phyloP scores from a whole-genome alignment of 2,888 invertebrate species.

The Leucophenga montana region DNA sequence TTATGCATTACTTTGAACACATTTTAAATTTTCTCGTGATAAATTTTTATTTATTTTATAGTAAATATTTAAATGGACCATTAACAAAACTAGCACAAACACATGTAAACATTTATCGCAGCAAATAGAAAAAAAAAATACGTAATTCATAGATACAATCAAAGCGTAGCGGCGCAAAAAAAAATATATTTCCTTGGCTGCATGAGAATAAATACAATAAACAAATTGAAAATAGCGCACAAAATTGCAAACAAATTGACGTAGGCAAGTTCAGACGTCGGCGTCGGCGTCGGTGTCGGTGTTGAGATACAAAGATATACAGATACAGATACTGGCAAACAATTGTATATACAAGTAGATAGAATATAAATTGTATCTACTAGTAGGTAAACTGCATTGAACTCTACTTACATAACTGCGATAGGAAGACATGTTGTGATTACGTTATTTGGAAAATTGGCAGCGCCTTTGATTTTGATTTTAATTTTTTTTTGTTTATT shows the following conservation, averaged over 20 bases:
- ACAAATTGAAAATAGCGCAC: constrained; percentile 18
- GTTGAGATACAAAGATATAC: constrained; percentile 4
- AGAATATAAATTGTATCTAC: too few species aligned
- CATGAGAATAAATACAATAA: constrained; percentile 19
- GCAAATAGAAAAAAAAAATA: neutral
- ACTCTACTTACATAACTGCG: constrained; percentile 72
- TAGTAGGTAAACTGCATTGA: constrained; percentile 32
- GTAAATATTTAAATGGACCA: constrained; percentile 27
- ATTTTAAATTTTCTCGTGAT: neutral
- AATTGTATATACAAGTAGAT: neutral
- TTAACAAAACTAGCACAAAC: constrained; percentile 22
- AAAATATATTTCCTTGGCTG: neutral
- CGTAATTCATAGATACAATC: constrained; percentile 12
- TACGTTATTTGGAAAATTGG: constrained; percentile 8
- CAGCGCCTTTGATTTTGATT: neutral
- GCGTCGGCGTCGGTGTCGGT: too few species aligned
- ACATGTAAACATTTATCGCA: neutral
- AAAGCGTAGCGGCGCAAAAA: neutral
- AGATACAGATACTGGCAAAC: neutral
- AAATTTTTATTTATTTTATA: constrained; percentile 1
- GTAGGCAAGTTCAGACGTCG: neutral
- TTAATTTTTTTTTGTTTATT: constrained; percentile 21
- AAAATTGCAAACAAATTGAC: constrained; percentile 24
- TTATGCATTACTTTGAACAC: neutral
- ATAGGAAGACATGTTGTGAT: constrained; percentile 68